Base-by-base conservation (phyloP, 2,888 invertebrate genomes). In the Hyles lineata region DNA sequence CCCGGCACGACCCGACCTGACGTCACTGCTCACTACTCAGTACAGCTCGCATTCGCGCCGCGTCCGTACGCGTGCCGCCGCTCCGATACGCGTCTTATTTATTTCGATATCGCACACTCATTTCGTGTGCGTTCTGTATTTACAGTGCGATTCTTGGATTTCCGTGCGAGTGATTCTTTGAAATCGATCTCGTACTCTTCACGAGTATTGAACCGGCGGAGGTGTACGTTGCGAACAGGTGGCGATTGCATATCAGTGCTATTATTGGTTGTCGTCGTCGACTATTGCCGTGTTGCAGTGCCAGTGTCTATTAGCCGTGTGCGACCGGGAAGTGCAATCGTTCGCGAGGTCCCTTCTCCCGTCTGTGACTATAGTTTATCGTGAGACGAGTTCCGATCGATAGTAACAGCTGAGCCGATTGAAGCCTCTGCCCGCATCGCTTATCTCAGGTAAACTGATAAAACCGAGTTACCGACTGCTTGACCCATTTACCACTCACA, bases 341-440 rank as follows among this genome's bases (percentile, higher is more conserved):
- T 81, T 85, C 84, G 85, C 83, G 80, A 52, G 62, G 58, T 76
- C 78, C 76, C 73, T 75, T 80, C 76, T 79, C 74, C 77, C 80
- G 79, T 76, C 78, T 78, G 75, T 80, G 78, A 79, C 58, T 59
- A 71, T 61, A 71, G 71, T 74, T 71, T 60, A 69, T 69, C 50
- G 80, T 84, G 79, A 82, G 86, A 81, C 84, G 82, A 83, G 81
- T 78, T 77, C 81, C 85, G 90, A 91, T 92, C 92, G 88, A 92
- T 92, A 89, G 81, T 76, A 89, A 90, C 92, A 91, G 90, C 92
- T 92, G 91, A 88, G 86, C 83, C 82, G 82, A 86, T 87, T 87
- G 86, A 87, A 82, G 82, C 83, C 80, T 81, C 80, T 87, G 80
- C 81, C 86, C 85, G 86, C 85, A 86, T 84, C 77, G 80, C 82